Conservation (phyloP, 2,113 vertebrate genomes). For the Neogobius melanostomus region DNA sequence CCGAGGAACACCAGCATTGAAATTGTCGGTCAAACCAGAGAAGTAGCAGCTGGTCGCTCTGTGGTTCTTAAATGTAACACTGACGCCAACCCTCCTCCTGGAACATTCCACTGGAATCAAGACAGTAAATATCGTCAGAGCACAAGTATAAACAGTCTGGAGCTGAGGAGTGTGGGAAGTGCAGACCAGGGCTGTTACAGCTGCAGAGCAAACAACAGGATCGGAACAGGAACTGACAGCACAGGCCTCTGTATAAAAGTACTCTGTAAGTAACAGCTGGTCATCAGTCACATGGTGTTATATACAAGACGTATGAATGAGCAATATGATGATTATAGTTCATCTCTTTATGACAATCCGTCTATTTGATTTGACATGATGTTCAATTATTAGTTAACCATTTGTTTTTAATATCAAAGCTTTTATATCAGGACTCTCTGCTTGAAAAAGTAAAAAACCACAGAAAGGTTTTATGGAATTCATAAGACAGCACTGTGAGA, state of each 20-base stretch:
- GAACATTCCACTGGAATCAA: constrained; percentile 50
- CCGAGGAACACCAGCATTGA: constrained; percentile 23
- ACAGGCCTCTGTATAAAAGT: constrained; percentile 25
- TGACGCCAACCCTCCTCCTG: constrained; percentile 27
- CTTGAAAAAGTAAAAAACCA: no score
- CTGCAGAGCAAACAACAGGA: constrained; percentile 42
- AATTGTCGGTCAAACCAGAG: accelerated
- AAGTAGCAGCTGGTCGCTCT: not conserved
- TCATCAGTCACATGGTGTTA: not conserved
- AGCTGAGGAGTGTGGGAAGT: not conserved
- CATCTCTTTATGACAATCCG: no score
- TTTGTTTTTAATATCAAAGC: no score
- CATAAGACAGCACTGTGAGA: no score
- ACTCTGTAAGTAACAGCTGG: constrained; percentile 58
- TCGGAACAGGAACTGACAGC: constrained; percentile 16
- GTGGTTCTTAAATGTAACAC: constrained; percentile 7
- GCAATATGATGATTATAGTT: no score
- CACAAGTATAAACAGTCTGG: accelerated
- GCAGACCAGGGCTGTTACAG: constrained; percentile 50
- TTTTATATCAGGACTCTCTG: no score
- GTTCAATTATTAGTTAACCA: no score
- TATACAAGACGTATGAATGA: not conserved
- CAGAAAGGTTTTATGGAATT: no score
- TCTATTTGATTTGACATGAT: no score
- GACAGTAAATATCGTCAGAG: accelerated